A percentile compares a stretch with the other conserved stretches of the same genome.
Evolutionary conservation across 2,888 invertebrate genomes (phyloP).

Genomic region (Epinotia bilunana): DNA sequence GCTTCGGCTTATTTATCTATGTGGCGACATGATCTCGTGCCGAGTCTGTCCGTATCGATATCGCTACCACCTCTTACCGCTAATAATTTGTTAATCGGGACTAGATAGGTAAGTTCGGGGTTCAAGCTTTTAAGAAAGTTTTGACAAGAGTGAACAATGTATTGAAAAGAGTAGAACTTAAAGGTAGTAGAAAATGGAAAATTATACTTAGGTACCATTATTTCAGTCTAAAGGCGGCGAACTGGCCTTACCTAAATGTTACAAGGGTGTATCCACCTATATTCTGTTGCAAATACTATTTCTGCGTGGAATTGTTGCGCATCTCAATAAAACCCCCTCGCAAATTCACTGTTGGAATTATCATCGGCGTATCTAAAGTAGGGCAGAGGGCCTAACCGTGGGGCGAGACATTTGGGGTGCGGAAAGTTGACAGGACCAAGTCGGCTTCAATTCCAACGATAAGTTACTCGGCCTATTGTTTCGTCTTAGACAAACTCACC

Average conservation of each 20-base stretch:
- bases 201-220: too few relatives aligned
- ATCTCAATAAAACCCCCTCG: conserved; percentile 36
- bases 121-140: too few relatives aligned
- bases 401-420: conserved; percentile 38
- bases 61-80: too few relatives aligned
- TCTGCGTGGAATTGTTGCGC: conserved; percentile 17
- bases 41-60: too few relatives aligned
- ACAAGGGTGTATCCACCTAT: background rate
- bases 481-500: background rate
- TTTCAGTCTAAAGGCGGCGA: background rate
- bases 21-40: too few relatives aligned
- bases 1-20: too few relatives aligned
- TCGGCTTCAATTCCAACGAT: background rate
- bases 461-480: background rate
- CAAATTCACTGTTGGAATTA: conserved; percentile 25
- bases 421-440: conserved; percentile 8
- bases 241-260: background rate
- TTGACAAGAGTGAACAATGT: too few relatives aligned
- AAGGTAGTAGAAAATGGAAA: background rate
- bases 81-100: too few relatives aligned
- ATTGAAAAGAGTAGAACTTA: too few relatives aligned
- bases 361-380: conserved; percentile 38
- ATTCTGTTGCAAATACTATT: background rate
- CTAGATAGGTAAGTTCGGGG: too few relatives aligned
- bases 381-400: conserved; percentile 35